Conservation (phyloP, 2,888 invertebrate genomes). For the Tipula helvola region DNA sequence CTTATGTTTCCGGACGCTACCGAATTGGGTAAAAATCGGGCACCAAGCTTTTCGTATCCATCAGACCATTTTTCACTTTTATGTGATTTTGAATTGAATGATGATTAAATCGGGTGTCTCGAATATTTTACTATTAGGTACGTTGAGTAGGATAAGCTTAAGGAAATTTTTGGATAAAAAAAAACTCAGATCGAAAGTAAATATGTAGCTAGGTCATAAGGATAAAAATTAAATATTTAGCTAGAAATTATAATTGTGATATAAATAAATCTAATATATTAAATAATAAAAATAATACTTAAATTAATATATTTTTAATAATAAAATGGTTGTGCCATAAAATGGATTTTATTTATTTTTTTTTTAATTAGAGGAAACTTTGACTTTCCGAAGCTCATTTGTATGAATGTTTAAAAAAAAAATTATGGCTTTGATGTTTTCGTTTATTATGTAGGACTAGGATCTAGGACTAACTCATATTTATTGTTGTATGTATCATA, state of each 20-base stretch:
- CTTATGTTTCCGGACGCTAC: conserved; percentile 46
- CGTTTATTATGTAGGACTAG: not conserved
- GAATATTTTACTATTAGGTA: not conserved
- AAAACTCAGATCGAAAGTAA: not conserved
- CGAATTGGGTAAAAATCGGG: conserved; percentile 50
- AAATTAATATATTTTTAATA: not conserved
- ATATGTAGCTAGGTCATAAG: not conserved
- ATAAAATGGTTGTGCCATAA: not conserved
- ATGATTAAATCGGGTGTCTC: conserved; percentile 11
- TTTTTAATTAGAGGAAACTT: not conserved
- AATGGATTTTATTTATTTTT: not conserved
- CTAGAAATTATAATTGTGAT: not conserved
- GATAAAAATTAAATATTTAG: not conserved
- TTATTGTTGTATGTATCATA: not conserved
- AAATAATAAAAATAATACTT: not conserved
- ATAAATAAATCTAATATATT: not conserved
- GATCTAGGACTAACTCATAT: not conserved
- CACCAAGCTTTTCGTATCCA: conserved; percentile 56
- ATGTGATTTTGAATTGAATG: conserved; percentile 43
- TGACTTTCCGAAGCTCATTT: not conserved
- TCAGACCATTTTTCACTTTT: conserved; percentile 67
- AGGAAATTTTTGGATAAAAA: not conserved
- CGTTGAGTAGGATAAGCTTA: not conserved
- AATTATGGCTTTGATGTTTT: not conserved
- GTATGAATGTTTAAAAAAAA: not conserved